A percentile compares a stretch with the other conserved stretches of the same genome.
These are phyloP conservation scores for Nomada fucata DNA, from an alignment of 2,888 invertebrate species.

Conservation along the genomic window DNA sequence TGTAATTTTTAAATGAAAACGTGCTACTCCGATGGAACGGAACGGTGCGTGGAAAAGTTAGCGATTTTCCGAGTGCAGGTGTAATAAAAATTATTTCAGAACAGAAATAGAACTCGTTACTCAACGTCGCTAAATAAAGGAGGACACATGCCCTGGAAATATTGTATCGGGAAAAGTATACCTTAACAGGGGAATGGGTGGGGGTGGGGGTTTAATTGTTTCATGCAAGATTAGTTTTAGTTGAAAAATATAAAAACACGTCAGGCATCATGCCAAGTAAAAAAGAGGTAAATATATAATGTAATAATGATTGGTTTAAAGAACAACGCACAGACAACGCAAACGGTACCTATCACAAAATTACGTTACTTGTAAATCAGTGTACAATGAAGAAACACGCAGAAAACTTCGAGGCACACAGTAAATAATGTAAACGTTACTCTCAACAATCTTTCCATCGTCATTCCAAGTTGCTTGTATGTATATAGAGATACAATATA, in stretches of 20 bases:
- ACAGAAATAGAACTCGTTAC: constrained; percentile 3
- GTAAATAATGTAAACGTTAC: constrained; percentile 49
- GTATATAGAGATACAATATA: constrained; percentile 36
- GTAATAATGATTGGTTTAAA: constrained; percentile 52
- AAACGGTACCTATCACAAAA: constrained; percentile 62
- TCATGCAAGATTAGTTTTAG: constrained; percentile 48
- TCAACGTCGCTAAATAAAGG: background rate
- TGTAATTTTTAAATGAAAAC: constrained; percentile 5
- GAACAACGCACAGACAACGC: constrained; percentile 68
- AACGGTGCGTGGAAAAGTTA: background rate
- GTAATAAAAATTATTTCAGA: background rate
- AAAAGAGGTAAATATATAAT: constrained; percentile 60
- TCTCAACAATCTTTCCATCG: constrained; percentile 71
- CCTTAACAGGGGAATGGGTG: background rate
- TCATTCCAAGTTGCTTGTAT: constrained; percentile 73
- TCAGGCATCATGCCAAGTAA: constrained; percentile 71
- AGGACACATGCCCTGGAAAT: background rate
- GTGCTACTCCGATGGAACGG: constrained; percentile 24
- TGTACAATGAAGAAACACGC: constrained; percentile 61
- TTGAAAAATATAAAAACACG: constrained; percentile 56
- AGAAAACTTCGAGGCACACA: constrained; percentile 57
- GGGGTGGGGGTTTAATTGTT: constrained; percentile 25
- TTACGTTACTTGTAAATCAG: constrained; percentile 46
- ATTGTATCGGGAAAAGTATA: constrained; percentile 6
- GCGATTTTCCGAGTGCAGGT: background rate